These are phyloP conservation scores for Eledona agricola DNA, from an alignment of 2,888 invertebrate genomes.

Conservation along the genomic window DNA sequence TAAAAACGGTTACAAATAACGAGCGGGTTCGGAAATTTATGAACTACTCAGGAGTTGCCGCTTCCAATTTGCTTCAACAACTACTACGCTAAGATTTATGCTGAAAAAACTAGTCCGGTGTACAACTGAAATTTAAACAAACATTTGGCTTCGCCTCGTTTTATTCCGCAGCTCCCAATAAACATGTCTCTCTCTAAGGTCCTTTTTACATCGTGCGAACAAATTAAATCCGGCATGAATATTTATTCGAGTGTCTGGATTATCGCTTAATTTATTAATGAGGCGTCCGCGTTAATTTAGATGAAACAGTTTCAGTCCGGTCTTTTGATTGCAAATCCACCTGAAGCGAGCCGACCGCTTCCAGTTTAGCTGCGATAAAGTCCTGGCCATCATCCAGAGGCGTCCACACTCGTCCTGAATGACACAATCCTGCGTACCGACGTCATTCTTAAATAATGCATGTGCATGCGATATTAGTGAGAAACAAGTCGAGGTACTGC, in stretches of 20 bases:
- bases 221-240: slow-evolving; percentile 7
- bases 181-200: no score
- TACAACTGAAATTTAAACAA: no score
- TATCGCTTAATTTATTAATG: slow-evolving; percentile 16
- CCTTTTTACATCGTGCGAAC: no score
- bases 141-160: no score
- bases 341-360: no score
- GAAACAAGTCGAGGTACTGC: slow-evolving; percentile 44
- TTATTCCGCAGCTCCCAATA: no score
- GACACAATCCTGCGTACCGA: neutral
- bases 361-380: no score
- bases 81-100: no score
- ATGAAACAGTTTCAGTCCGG: slow-evolving; percentile 6
- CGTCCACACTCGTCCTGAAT: neutral
- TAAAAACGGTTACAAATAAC: slow-evolving; percentile 53
- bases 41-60: no score
- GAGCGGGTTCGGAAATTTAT: slow-evolving; percentile 15
- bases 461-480: slow-evolving; percentile 11
- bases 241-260: slow-evolving; percentile 1
- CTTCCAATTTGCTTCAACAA: no score
- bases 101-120: no score
- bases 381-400: no score
- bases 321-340: slow-evolving; percentile 9
- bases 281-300: slow-evolving; percentile 15
- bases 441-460: neutral